These are phyloP conservation scores for Eutrigla gurnardus DNA, from an alignment of 2,797 vertebrate genomes.

Conservation along the genomic window DNA sequence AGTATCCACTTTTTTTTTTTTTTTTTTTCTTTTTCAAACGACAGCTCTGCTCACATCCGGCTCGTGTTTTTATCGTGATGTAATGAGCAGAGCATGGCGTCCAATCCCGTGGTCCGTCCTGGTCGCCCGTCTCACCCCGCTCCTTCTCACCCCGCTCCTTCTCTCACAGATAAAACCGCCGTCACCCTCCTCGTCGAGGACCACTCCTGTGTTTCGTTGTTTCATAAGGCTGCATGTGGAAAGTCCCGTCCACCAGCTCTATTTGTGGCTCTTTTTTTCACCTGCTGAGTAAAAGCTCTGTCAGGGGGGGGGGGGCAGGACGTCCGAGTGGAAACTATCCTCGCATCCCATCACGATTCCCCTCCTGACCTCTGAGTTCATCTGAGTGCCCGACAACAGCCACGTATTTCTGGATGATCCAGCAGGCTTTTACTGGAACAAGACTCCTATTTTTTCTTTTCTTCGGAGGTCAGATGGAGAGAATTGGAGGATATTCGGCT, in stretches of 20 bases:
- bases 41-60: too few species aligned
- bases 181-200: too few species aligned
- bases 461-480: neutral
- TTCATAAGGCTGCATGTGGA: neutral
- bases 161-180: too few species aligned
- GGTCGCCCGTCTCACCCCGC: too few species aligned
- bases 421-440: constrained; percentile 47
- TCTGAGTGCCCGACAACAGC: constrained; percentile 8
- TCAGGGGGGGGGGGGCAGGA: constrained; percentile 35
- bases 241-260: constrained; percentile 24
- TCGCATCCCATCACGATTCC: constrained; percentile 34
- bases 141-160: too few species aligned
- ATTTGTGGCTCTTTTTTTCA: constrained; percentile 34
- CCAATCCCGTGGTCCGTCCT: too few species aligned
- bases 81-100: too few species aligned
- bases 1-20: neutral
- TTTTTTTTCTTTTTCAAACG: too few species aligned
- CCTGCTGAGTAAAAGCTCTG: constrained; percentile 56
- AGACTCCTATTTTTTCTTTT: neutral
- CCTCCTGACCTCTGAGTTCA: constrained; percentile 12
- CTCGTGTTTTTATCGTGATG: too few species aligned
- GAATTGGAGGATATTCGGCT: constrained; percentile 44
- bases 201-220: rapidly evolving
- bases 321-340: constrained; percentile 55
- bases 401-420: constrained; percentile 38